Evolutionary conservation across 2,113 vertebrate genomes (phyloP), one percentile per base, ranked within the genome.

Genomic region (Podiceps cristatus): DNA sequence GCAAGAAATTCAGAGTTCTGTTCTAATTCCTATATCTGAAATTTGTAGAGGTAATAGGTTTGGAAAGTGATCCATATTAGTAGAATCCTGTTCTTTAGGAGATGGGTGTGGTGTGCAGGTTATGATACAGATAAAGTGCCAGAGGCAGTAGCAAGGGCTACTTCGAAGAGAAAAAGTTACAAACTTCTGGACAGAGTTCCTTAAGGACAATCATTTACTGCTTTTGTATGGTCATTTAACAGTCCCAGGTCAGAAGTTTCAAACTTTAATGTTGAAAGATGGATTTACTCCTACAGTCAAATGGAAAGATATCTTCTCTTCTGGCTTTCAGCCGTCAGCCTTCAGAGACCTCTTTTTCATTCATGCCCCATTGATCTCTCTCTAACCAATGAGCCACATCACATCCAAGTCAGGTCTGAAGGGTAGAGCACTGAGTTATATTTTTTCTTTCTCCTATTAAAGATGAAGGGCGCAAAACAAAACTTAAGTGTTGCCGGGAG

Each of bases 181-280:
- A 63, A 84, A 69, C 20, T 83, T 84, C 55, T 59, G 55, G 27
- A 59, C 72, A 60, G 6, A 47, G 20, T 59, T 92, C 80, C 44
- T 56, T 47, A 59, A 80, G 14, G 56, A 69, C 50, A 66, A 63
- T 45, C 18, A 71, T 88, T 53, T 83, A 60, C 40, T 67, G 31
- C 37, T 74, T 92, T 83, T 73, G 53, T 73, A 5, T n/a, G 42
- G 59, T 31, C 79, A 73, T 92, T 94, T 86, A 94, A 69, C 55
- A 74, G 67, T 69, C 68, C 77, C 17, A 73, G 82, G n/a, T 73
- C 83, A 92, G 76, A 88, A 89, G 59, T 2, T 71, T 25, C 50
- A 96, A 86, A 91, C 55, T 83, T 92, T 62, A 73, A 40, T 67
- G 50, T 11, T 88, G 63, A 92, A 84, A 86, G 88, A 88, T 74